Base-by-base conservation (phyloP, 2,888 invertebrate genomes). In the Melolontha melolontha region DNA sequence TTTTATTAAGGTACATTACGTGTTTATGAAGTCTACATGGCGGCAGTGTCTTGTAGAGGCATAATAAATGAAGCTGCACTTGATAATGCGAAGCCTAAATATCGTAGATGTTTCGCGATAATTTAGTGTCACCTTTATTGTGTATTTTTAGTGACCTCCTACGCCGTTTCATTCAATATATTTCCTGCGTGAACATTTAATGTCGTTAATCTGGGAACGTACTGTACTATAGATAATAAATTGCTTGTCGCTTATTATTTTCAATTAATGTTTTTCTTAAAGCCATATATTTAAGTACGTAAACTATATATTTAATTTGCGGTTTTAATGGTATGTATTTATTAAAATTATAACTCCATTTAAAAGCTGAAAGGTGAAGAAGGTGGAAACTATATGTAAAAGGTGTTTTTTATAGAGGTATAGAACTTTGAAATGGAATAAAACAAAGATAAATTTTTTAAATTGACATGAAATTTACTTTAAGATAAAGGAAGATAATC, bases 81-180 rank as follows among this genome's bases (percentile, higher is more conserved):
- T 40, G 54, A 41, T 54, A 54, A 65, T 65, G 42, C 12, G 41
- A 42, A 27, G 22, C 34, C 34, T 65, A 63, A 63, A 49, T 22
- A 47, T 29, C 29, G 29, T 12, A 22, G 54, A 41, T 42, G 52
- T 54, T 54, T 16, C 16, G 64, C 44, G 54, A 65, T 54, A 54
- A 65, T 41, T 65, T 54, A 65, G 44, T 65, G 41, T 65, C 54
- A n/a, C 44, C 41, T 51, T 64, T 64, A 40, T 64, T 51, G 64
- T 64, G 22, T 40, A 54, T 22, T n/a, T 29, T 29, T 14, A 17
- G 27, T 54, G 52, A 65, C 54, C 64, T 65, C 64, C 54, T 65
- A 65, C 44, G 29, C 64, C 17, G 22, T 11, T 16, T 16, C n/a
- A 49, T 49, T 49, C 8, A 17, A 17, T 17, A 16, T 11, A n/a